A percentile compares a stretch with the other conserved stretches of the same genome.
Conservation (phyloP, 2,797 vertebrate genomes). For the Mallotus villosus region DNA sequence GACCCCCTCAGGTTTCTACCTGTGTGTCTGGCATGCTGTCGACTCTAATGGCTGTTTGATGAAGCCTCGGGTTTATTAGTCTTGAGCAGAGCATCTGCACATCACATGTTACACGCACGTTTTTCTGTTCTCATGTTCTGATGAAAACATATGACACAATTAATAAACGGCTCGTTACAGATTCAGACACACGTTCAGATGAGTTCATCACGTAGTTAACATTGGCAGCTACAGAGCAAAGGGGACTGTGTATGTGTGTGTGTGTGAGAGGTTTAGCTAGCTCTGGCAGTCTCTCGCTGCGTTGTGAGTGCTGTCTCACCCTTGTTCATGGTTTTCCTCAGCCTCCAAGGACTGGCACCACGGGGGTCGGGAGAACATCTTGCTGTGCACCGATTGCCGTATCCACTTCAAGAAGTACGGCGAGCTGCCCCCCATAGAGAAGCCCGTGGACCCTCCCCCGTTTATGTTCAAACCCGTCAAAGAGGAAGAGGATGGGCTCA, state of each 20-base stretch:
- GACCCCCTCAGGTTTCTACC: background rate
- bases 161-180: background rate
- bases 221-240: background rate
- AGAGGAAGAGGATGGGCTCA: conserved; percentile 98
- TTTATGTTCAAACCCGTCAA: conserved; percentile 99
- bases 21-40: background rate
- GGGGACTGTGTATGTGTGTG: background rate
- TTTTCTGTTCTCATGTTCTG: background rate
- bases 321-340: conserved; percentile 67
- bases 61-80: background rate
- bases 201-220: background rate
- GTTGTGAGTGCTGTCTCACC: conserved; percentile 42
- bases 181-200: background rate
- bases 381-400: conserved; percentile 96
- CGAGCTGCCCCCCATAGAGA: conserved; percentile 97
- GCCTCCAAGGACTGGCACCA: conserved; percentile 99
- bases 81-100: background rate
- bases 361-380: conserved; percentile 98
- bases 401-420: conserved; percentile 99
- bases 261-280: background rate
- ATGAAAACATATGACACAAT: background rate
- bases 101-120: background rate
- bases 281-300: no score
- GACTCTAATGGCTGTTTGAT: background rate
- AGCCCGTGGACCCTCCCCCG: conserved; percentile 96